Evolutionary conservation across 2,797 vertebrate genomes (phyloP).

Genomic region (Loriculus beryllinus): DNA sequence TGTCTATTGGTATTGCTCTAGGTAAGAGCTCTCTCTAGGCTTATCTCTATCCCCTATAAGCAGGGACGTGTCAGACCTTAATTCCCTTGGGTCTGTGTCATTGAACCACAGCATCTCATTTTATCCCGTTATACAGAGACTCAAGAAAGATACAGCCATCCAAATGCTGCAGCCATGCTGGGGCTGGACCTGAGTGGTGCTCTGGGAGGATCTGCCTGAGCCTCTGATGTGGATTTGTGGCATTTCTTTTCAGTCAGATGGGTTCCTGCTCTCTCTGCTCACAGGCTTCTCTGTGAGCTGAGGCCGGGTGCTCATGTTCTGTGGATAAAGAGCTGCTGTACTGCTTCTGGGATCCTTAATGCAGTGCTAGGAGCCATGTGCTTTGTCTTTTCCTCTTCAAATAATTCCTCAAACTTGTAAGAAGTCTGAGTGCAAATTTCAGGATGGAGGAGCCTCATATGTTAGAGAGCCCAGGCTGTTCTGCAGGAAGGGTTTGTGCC

Average conservation of each 20-base stretch:
- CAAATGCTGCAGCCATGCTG: background rate
- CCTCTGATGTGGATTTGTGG: background rate
- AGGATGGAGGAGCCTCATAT: background rate
- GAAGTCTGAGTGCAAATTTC: background rate
- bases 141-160: background rate
- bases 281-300: background rate
- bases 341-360: background rate
- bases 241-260: background rate
- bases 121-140: constrained; percentile 50
- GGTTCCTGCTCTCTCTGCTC: background rate
- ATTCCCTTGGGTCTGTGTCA: constrained; percentile 44
- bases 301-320: background rate
- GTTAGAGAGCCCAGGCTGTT: background rate
- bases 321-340: background rate
- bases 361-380: background rate
- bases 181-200: background rate
- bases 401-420: background rate
- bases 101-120: constrained; percentile 46
- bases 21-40: background rate
- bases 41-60: constrained; percentile 52
- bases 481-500: background rate
- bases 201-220: background rate
- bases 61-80: constrained; percentile 47
- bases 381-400: constrained; percentile 5
- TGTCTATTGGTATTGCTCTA: background rate